These are phyloP conservation scores for Sphaerophoria rueppellii DNA, from an alignment of 2,888 invertebrate genomes.

Conservation along the genomic window DNA sequence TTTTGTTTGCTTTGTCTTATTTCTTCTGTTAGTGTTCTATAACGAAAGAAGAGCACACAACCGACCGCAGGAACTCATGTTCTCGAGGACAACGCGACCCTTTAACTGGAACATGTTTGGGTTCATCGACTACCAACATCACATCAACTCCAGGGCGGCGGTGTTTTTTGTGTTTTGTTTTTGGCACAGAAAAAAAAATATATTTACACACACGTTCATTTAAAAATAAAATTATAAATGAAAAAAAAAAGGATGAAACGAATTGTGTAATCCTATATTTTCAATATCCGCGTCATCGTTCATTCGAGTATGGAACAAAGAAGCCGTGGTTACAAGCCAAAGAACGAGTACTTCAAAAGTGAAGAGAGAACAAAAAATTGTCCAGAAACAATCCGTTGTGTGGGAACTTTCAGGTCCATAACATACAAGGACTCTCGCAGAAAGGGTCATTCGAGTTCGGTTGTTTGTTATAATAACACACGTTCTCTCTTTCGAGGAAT, in stretches of 20 bases:
- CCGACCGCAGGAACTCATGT: conserved; percentile 27
- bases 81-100: conserved; percentile 41
- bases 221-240: conserved; percentile 14
- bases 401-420: conserved; percentile 37
- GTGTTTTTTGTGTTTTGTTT: conserved; percentile 62
- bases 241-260: conserved; percentile 44
- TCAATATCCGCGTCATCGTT: conserved; percentile 71
- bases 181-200: conserved; percentile 30
- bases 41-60: conserved; percentile 21
- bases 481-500: conserved; percentile 27
- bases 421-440: conserved; percentile 7
- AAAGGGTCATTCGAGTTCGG: conserved; percentile 58
- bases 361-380: conserved; percentile 8
- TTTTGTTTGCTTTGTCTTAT: not conserved
- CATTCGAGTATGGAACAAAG: conserved; percentile 70
- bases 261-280: conserved; percentile 71
- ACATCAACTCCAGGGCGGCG: conserved; percentile 20
- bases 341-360: not conserved
- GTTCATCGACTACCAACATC: conserved; percentile 49
- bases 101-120: conserved; percentile 58
- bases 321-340: conserved; percentile 45
- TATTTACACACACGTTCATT: conserved; percentile 37
- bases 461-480: conserved; percentile 45
- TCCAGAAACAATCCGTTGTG: conserved; percentile 33
- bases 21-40: conserved; percentile 2